Percentiles rank a stretch among this genome's conserved stretches.
Evolutionary conservation across 2,797 vertebrate species (phyloP).

Genomic region (Anguilla anguilla): DNA sequence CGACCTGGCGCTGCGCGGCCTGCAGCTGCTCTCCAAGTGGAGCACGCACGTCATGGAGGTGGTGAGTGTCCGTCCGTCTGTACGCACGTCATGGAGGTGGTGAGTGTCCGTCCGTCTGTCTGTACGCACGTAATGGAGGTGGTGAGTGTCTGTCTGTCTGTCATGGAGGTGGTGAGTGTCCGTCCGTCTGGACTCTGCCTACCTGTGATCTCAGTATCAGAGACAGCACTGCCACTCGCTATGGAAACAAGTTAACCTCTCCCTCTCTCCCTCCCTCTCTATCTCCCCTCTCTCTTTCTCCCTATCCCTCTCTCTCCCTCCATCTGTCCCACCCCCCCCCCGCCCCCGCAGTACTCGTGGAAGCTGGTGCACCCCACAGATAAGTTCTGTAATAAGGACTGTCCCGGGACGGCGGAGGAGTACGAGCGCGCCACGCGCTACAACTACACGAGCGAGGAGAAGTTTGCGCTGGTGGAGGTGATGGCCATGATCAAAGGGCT

Average conservation of each 20-base stretch:
- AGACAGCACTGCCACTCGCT: neutral
- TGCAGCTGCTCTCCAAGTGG: conserved; percentile 98
- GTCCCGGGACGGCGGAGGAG: conserved; percentile 94
- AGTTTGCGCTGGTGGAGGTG: conserved; percentile 97
- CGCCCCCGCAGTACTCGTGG: conserved; percentile 87
- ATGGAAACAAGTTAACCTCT: neutral
- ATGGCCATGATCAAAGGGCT: conserved; percentile 99
- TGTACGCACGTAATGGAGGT: no score
- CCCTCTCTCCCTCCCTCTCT: neutral
- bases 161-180: neutral
- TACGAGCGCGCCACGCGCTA: conserved; percentile 96
- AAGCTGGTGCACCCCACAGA: conserved; percentile 98
- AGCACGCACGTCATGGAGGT: conserved; percentile 99
- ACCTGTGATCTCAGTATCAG: neutral
- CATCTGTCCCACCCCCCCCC: neutral
- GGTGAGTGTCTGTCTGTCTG: neutral
- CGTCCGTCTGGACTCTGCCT: neutral
- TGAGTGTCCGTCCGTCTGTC: neutral
- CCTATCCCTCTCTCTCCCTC: conserved; percentile 24
- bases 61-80: conserved; percentile 69
- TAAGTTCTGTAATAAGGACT: conserved; percentile 99
- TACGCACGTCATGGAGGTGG: neutral
- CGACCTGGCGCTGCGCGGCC: conserved; percentile 89
- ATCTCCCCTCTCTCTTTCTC: neutral
- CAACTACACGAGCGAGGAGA: conserved; percentile 99